Base-by-base conservation (phyloP, 2,797 vertebrate genomes). In the Neopelma chrysocephalum region DNA sequence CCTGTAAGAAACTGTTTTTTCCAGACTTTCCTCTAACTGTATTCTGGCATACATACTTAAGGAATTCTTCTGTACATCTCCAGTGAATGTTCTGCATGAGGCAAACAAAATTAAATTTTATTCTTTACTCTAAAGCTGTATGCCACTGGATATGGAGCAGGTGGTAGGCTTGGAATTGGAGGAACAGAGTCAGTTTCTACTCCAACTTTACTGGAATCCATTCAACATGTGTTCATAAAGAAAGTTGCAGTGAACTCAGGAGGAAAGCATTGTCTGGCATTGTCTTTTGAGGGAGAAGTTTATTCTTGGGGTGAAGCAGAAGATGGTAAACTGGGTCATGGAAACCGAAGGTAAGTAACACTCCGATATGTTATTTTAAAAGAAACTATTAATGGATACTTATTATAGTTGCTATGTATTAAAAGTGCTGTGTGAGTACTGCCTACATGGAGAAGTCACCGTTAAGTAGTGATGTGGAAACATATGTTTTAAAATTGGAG, bases 221-320 rank as follows among this genome's bases (percentile, higher is more conserved):
- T 99, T 97, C 99, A 99, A 73, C 99, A 99, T 9, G 99, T 99
- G 29, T 99, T 99, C 97, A 99, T 99, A 96, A 98, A 98, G 97
- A 99, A 99, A 96, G 99, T 99, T 95, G 99, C 99, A 3, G 99
- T 99, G 90, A 99, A 99, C 97, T 99, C 99, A 3, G 99, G 99
- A 91, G 99, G 99, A 89, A 99, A 99, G 89, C 99, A 99, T 97
- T 99, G 99, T 91, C 98, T 99, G 93, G 99, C 99, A 0, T 97
- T 99, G 69, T 99, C 99, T 66, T 99, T 99, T 13, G 99, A 99
- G 93, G 99, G 99, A 60, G 99, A 99, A 94, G 99, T 99, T 43
- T 99, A 99, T 97, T 99, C 99, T 6, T 99, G 99, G 99, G 99
- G 99, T 42, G 99, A 99, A 88, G 99, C 99, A 8, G 99, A 99